Percentiles rank a stretch among this genome's conserved stretches.
Evolutionary conservation across 2,113 vertebrate species (phyloP).

Genomic region (Leucopsar rothschildi): DNA sequence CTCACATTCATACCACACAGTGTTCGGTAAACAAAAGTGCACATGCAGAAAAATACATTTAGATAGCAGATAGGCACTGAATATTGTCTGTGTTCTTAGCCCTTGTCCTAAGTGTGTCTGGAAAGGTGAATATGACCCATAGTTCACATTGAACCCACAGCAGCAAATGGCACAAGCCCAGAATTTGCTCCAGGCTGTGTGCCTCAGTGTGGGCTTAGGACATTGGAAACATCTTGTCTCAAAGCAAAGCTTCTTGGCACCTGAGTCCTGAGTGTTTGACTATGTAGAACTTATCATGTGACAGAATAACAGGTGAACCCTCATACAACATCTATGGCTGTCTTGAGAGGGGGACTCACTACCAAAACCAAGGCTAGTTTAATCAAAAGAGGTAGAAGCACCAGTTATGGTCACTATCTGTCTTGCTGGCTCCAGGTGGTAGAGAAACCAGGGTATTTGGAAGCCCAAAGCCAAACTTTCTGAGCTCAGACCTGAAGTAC

Average conservation of each 20-base stretch:
- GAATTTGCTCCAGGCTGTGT: neutral
- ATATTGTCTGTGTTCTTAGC: slow-evolving; percentile 39
- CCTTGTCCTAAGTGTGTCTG: slow-evolving; percentile 34
- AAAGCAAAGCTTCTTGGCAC: slow-evolving; percentile 21
- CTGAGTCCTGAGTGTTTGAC: neutral
- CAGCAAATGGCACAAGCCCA: slow-evolving; percentile 21
- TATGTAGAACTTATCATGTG: neutral
- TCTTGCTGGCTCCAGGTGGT: neutral
- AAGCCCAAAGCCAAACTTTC: neutral
- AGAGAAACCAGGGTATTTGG: neutral
- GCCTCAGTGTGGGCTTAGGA: neutral
- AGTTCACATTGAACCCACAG: slow-evolving; percentile 15
- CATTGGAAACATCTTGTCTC: neutral
- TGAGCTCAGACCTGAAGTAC: neutral
- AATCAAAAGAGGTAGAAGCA: neutral
- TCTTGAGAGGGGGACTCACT: neutral
- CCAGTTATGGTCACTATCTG: neutral
- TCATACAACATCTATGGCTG: neutral
- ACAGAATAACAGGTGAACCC: neutral
- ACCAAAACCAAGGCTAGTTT: neutral
- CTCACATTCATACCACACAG: slow-evolving; percentile 55
- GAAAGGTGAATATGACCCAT: neutral
- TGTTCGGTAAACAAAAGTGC: slow-evolving; percentile 64
- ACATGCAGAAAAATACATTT: slow-evolving; percentile 54
- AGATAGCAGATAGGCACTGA: slow-evolving; percentile 55